Evolutionary conservation across 2,113 vertebrate genomes (phyloP), one percentile per base, ranked within the genome.

Genomic region (Malurus cyaneus): DNA sequence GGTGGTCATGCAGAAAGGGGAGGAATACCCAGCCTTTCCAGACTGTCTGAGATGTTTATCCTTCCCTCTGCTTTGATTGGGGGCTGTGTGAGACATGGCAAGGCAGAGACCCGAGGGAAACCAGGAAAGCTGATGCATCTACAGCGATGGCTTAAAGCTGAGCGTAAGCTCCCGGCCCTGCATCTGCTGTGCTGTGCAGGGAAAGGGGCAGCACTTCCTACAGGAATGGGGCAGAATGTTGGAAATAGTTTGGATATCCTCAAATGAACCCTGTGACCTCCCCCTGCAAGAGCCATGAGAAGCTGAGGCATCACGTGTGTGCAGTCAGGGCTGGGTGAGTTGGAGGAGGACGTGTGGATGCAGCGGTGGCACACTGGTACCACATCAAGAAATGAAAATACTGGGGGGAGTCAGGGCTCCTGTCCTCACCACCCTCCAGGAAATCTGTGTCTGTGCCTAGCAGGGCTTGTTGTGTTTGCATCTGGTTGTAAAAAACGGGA

Each of bases 1-100:
- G 69, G 94, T 4, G 1, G 28, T 89, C 86, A 78, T 77, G 77
- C 80, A 64, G 83, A 96, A 95, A 95, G 36, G 20, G 61, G 77
- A 84, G 70, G 53, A 24, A 86, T 71, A 89, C 31, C 41, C 70
- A 93, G 46, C 3, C 1, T 81, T 87, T 84, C 92, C 86, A 92
- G 80, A 46, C 67, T 81, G 56, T 65, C 80, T 90, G 60, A 47
- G 49, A 79, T 66, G 61, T 89, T 94, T 91, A 52, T 80, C 66
- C 76, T 85, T 74, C 64, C 20, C 54, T 78, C 65, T 88, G 86
- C 74, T 94, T 89, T 94, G 80, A 73, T 2, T 2, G 6, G 61
- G 60, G 60, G 42, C 65, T 85, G 72, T 7, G 21, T 54, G 91
- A 90, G 72, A 36, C 59, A 64, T 0, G 8, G 18, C 0, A 11